A percentile compares a stretch with the other conserved stretches of the same genome.
Conservation (phyloP, 2,888 invertebrate species). For the Idaea biselata region DNA sequence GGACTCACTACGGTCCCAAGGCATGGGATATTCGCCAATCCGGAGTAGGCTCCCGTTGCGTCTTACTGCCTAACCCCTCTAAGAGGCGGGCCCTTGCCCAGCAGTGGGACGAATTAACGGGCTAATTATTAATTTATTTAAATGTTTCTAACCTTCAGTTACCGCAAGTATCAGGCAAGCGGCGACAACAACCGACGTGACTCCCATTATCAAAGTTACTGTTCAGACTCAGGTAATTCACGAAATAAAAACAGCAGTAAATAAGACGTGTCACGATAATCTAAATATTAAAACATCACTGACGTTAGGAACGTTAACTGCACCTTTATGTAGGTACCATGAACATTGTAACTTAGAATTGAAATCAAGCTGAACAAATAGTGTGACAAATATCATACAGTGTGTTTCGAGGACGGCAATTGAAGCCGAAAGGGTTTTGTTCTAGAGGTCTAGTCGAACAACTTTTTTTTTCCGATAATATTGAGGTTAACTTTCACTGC, state of each 20-base stretch:
- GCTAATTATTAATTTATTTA: not conserved
- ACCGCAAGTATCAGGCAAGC: constrained; percentile 36
- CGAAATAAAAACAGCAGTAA: not conserved
- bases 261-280: constrained; percentile 1
- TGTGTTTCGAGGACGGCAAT: not conserved
- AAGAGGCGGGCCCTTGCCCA: too few species aligned
- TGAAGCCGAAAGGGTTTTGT: too few species aligned
- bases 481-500: too few species aligned
- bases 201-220: constrained; percentile 43
- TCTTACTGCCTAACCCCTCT: too few species aligned
- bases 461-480: too few species aligned
- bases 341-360: constrained; percentile 41
- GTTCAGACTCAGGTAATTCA: not conserved
- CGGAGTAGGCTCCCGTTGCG: too few species aligned
- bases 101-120: not conserved
- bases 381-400: constrained; percentile 43
- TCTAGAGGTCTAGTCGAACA: too few species aligned
- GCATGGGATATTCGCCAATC: too few species aligned
- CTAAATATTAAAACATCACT: constrained; percentile 9
- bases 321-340: constrained; percentile 57
- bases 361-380: constrained; percentile 60
- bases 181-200: constrained; percentile 36
- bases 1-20: too few species aligned
- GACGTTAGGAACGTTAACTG: constrained; percentile 36
- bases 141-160: constrained; percentile 42